Evolutionary conservation across 1,140 invertebrate genomes (phyloP).

Genomic region (Monochamus saltuarius): DNA sequence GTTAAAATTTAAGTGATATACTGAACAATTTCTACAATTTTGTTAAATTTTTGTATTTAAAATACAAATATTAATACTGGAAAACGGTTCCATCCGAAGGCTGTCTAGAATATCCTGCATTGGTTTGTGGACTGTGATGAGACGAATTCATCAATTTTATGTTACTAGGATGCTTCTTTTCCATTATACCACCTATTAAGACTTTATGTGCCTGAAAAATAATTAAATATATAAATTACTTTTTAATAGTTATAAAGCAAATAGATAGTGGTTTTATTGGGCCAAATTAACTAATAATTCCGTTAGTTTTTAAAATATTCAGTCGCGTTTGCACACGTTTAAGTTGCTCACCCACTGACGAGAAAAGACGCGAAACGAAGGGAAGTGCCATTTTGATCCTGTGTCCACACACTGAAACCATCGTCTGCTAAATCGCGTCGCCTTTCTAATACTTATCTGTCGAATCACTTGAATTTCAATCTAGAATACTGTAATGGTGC

Average conservation of each 20-base stretch:
- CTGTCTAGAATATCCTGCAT: constrained; percentile 66
- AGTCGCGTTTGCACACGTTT: no score
- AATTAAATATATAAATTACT: background rate
- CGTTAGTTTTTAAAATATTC: no score
- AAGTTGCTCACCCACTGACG: no score
- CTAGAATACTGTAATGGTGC: no score
- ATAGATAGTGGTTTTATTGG: no score
- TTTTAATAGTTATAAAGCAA: constrained; percentile 11
- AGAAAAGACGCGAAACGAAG: no score
- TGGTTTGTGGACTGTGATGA: constrained; percentile 65
- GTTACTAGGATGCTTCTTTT: constrained; percentile 60
- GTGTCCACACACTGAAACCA: no score
- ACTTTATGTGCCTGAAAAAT: constrained; percentile 56
- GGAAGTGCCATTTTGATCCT: no score
- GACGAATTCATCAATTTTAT: constrained; percentile 68
- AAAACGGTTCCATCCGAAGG: constrained; percentile 57
- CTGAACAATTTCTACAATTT: background rate
- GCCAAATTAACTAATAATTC: no score
- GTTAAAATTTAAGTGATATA: background rate
- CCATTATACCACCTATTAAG: constrained; percentile 59
- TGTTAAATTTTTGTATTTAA: background rate
- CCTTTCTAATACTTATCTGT: no score
- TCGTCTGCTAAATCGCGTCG: no score
- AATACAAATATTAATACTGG: constrained; percentile 33
- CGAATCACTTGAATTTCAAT: no score